phyloP scores from a whole-genome alignment of 2,888 invertebrate genomes.

The Lochmaea capreae region DNA sequence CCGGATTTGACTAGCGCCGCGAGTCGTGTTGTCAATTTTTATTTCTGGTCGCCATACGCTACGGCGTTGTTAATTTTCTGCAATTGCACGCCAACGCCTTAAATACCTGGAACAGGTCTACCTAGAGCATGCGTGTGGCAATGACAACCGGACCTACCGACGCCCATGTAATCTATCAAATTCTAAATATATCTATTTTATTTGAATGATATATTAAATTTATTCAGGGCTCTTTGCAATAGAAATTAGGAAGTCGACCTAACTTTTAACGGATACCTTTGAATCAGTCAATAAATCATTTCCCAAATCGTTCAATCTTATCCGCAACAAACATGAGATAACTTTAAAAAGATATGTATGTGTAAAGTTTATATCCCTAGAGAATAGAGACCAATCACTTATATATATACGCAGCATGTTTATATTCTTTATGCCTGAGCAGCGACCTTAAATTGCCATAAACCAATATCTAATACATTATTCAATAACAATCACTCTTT shows the following conservation, averaged over 20 bases:
- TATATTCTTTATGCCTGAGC: neutral
- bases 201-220: too few species aligned
- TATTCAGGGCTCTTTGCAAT: too few species aligned
- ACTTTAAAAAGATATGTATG: neutral
- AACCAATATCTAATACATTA: neutral
- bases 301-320: neutral
- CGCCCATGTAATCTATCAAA: too few species aligned
- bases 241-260: neutral
- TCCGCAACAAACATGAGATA: neutral
- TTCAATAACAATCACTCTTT: neutral
- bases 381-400: neutral
- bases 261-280: neutral
- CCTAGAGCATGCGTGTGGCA: too few species aligned
- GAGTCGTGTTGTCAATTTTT: too few species aligned
- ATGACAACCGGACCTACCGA: too few species aligned
- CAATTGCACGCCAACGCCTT: too few species aligned
- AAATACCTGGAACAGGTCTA: too few species aligned
- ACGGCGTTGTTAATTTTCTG: too few species aligned
- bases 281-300: neutral
- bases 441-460: neutral
- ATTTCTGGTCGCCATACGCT: too few species aligned
- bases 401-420: neutral
- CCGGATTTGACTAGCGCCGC: too few species aligned
- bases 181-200: too few species aligned
- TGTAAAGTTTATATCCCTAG: neutral